phyloP scores from a whole-genome alignment of 2,797 vertebrate genomes.

The Crocodylus rhombifer region DNA sequence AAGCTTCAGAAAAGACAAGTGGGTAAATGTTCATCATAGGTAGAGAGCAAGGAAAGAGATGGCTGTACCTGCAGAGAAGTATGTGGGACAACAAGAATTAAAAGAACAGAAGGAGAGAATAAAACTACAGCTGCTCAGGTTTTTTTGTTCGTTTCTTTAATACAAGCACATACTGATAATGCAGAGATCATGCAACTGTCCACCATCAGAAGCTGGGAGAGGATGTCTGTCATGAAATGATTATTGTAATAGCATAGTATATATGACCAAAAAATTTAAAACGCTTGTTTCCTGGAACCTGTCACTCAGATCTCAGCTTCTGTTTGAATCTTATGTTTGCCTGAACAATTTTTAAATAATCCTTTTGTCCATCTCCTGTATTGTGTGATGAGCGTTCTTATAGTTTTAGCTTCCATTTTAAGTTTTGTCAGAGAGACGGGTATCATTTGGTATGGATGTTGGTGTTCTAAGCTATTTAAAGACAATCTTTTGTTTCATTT shows the following conservation, averaged over 20 bases:
- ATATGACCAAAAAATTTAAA: not conserved
- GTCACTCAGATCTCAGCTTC: fast-evolving
- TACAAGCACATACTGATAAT: no score
- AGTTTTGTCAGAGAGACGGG: not conserved
- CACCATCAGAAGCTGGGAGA: no score
- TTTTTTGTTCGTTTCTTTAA: no score
- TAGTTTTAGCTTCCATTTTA: not conserved
- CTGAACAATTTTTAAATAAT: not conserved
- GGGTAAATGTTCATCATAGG: not conserved
- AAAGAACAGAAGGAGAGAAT: not conserved
- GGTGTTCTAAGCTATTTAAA: not conserved
- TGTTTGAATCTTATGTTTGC: not conserved
- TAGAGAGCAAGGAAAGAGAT: not conserved
- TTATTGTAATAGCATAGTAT: not conserved
- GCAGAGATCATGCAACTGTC: no score
- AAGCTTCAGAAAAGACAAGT: not conserved
- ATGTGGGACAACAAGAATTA: not conserved
- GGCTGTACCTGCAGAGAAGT: not conserved
- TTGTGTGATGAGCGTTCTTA: not conserved
- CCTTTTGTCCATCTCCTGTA: not conserved
- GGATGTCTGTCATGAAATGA: no score
- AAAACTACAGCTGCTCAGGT: no score
- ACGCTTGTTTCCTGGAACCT: not conserved
- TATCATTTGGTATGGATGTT: not conserved
- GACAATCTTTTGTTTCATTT: not conserved